phyloP scores from a whole-genome alignment of 2,888 invertebrate species.

The Branchellion lobata region DNA sequence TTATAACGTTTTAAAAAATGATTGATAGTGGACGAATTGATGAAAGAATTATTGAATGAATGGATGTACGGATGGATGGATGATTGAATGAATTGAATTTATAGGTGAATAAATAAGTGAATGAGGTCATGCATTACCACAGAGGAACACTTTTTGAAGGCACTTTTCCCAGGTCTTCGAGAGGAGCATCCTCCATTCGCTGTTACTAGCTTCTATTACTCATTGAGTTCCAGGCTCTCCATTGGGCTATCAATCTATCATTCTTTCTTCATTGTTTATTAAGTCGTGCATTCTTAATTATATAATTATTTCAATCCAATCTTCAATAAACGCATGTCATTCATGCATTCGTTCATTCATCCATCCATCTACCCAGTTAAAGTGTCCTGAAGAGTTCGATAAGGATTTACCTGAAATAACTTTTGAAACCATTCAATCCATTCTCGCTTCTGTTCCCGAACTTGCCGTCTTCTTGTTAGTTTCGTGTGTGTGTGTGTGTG shows the following conservation, averaged over 20 bases:
- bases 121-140: constrained; percentile 44
- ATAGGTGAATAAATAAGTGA: constrained; percentile 1
- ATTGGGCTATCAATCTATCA: neutral
- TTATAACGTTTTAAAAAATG: no score
- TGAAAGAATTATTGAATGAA: neutral
- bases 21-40: neutral
- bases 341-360: constrained; percentile 4
- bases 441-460: constrained; percentile 59
- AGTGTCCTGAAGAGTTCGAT: constrained; percentile 61
- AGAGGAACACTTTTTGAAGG: constrained; percentile 76
- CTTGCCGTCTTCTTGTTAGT: constrained; percentile 50
- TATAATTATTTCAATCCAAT: neutral
- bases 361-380: constrained; percentile 46
- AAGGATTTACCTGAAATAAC: constrained; percentile 60
- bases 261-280: constrained; percentile 7
- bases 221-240: no score
- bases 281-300: constrained; percentile 14
- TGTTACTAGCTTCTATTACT: no score
- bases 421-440: constrained; percentile 58
- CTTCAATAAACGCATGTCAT: no score
- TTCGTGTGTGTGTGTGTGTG: constrained; percentile 34
- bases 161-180: constrained; percentile 85
- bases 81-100: constrained; percentile 8
- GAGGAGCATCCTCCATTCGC: constrained; percentile 84
- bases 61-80: neutral